phyloP scores from a whole-genome alignment of 2,113 vertebrate species.

The Accipiter virgatus region DNA sequence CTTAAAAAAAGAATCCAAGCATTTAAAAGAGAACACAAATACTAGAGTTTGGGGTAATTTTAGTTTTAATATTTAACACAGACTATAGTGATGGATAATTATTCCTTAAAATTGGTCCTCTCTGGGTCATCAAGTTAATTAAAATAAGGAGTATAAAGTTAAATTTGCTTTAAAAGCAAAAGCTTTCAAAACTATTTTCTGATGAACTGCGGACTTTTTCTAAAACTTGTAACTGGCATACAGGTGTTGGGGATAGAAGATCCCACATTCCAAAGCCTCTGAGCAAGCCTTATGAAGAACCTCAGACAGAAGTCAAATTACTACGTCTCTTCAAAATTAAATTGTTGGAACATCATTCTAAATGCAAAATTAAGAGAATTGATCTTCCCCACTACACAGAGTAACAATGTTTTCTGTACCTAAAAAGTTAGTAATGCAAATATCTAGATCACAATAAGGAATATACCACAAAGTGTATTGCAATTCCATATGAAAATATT shows the following conservation, averaged over 20 bases:
- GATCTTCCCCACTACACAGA: background rate
- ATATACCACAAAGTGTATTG: background rate
- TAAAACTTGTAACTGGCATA: background rate
- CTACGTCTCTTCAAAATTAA: accelerated
- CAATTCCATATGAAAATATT: background rate
- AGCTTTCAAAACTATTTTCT: background rate
- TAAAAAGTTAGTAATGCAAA: background rate
- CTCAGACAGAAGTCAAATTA: background rate
- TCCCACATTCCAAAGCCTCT: background rate
- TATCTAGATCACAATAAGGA: background rate
- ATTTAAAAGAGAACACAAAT: background rate
- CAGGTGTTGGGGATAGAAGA: background rate
- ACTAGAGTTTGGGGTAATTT: background rate
- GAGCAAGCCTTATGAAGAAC: background rate
- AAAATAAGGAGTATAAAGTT: background rate
- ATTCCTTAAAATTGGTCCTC: background rate
- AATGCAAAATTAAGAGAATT: background rate
- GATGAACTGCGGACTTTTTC: background rate
- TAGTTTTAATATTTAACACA: background rate
- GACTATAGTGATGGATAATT: background rate
- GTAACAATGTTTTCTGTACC: background rate
- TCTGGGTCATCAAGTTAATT: background rate
- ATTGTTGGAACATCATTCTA: background rate
- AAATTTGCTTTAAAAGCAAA: background rate
- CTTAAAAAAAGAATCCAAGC: background rate